Conservation (phyloP, 2,113 vertebrate species). For the Bagarius yarrelli region DNA sequence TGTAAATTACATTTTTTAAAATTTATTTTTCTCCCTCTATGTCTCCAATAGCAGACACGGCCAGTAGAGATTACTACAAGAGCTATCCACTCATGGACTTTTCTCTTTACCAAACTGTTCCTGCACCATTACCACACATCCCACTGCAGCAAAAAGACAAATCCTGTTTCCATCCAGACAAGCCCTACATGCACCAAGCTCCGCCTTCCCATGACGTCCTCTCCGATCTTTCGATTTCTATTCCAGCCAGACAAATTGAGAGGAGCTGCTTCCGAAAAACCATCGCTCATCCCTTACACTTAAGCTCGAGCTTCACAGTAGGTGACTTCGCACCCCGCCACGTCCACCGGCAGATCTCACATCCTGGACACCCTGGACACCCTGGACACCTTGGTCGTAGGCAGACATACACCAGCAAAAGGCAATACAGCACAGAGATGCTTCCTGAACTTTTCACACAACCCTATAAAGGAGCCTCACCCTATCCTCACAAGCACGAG, state of each 20-base stretch:
- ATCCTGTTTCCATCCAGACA: constrained; percentile 66
- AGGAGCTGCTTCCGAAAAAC: constrained; percentile 71
- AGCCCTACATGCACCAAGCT: constrained; percentile 68
- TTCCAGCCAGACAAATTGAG: constrained; percentile 68
- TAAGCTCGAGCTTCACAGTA: constrained; percentile 70
- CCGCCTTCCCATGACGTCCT: constrained; percentile 65
- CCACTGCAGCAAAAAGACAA: constrained; percentile 70
- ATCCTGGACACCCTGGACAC: constrained; percentile 57
- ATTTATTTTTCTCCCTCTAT: neutral
- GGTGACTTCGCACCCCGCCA: constrained; percentile 70
- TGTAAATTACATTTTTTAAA: too few relatives aligned
- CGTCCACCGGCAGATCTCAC: constrained; percentile 68
- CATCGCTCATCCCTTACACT: constrained; percentile 65
- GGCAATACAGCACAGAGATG: constrained; percentile 80
- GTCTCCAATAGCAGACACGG: constrained; percentile 67
- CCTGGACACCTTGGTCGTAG: constrained; percentile 63
- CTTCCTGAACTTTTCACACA: constrained; percentile 73
- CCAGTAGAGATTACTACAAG: constrained; percentile 78
- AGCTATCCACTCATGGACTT: constrained; percentile 77
- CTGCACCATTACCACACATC: constrained; percentile 68
- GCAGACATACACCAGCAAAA: constrained; percentile 66
- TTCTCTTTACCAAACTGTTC: constrained; percentile 61
- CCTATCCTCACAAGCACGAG: constrained; percentile 64
- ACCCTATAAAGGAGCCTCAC: constrained; percentile 60
- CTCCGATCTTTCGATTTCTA: constrained; percentile 72